Evolutionary conservation across 2,113 vertebrate species (phyloP).

Genomic region (Dromiciops gliroides): DNA sequence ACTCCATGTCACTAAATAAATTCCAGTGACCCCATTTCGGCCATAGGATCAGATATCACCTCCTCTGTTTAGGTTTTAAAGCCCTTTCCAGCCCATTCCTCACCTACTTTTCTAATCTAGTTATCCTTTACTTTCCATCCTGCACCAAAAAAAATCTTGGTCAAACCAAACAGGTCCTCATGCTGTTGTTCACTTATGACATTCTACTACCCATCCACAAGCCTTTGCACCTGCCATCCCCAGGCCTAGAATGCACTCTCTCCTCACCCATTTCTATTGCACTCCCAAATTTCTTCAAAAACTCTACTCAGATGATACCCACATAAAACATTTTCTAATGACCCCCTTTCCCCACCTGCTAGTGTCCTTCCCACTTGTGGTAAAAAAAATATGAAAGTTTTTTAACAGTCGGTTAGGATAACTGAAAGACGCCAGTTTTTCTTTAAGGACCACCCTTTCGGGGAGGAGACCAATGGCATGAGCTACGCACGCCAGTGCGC

Average conservation of each 20-base stretch:
- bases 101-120: background rate
- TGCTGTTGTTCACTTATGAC: background rate
- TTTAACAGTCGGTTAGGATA: too few species aligned
- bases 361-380: background rate
- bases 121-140: background rate
- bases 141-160: background rate
- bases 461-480: too few species aligned
- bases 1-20: background rate
- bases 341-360: background rate
- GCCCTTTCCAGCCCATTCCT: background rate
- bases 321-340: background rate
- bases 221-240: background rate
- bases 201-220: background rate
- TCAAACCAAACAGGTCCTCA: background rate
- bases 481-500: too few species aligned
- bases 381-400: too few species aligned
- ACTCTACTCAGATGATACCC: background rate
- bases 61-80: background rate
- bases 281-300: background rate
- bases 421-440: too few species aligned
- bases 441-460: too few species aligned
- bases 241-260: background rate
- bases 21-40: background rate
- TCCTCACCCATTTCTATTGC: background rate
- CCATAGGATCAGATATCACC: background rate